Base-by-base conservation (phyloP, 2,797 vertebrate genomes). In the Anguilla pacifica region DNA sequence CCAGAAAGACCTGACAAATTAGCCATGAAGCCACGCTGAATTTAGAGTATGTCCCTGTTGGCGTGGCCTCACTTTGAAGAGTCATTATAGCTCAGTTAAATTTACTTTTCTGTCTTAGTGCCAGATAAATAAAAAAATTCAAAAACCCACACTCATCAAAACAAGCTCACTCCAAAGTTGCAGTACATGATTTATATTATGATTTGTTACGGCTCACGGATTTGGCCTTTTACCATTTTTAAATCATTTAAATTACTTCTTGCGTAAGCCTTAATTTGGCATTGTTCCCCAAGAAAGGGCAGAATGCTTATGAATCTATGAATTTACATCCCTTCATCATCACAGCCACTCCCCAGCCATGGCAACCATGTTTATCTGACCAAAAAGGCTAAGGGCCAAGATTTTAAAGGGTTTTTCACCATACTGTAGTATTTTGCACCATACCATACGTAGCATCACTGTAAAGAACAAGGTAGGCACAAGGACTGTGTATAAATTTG, bases 201-300 rank as follows among this genome's bases (percentile, higher is more conserved):
- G 72, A 77, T 43, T 77, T 77, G 72, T 77, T 43, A 77, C 72
- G 19, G 72, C n/a, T 83, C 49, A n/a, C n/a, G 81, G 19, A 25
- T 83, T 49, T 83, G 81, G 43, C 81, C 25, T 51, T 53, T 49
- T 49, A 83, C 43, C 81, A 83, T 51, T 83, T 81, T 81, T 83
- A 67, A 67, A 67, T 67, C 25, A 25, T 11, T 61, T 61, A 61
- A 19, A 61, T 61, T 61, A 61, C 22, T 22, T 19, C 11, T 72
- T 72, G 28, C 31, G 43, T 35, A 77, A 19, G 31, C 72, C 35
- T 6, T 39, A 39, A 17, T 43, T 13, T 39, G 31, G 31, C 35
- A 43, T 77, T 15, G 3, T 77, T 77, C 72, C 35, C 43, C 35
- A 43, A 35, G 72, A 77, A 77, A 39, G 43, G 13, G 31, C 72